A percentile compares a stretch with the other conserved stretches of the same genome.
phyloP scores from a whole-genome alignment of 2,888 invertebrate species.

The Hydropsyche betteni region DNA sequence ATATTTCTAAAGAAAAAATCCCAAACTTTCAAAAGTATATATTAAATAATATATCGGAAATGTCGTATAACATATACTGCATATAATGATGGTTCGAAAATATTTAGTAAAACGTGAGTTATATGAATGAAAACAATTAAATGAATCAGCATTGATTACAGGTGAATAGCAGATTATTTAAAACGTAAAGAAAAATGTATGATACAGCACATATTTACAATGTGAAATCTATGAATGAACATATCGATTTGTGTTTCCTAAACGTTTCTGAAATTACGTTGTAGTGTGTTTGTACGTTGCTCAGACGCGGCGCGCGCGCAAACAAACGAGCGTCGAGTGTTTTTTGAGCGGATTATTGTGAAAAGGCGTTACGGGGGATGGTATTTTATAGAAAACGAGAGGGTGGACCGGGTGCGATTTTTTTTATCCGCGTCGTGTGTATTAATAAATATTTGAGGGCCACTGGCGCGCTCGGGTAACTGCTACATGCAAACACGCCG shows the following conservation, averaged over 20 bases:
- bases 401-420: not conserved
- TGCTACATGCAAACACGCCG: constrained; percentile 49
- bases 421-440: constrained; percentile 8
- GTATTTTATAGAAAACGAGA: not conserved
- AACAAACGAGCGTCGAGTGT: not conserved
- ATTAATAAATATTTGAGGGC: constrained; percentile 31
- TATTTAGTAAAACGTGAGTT: no score
- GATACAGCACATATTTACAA: no score
- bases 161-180: no score
- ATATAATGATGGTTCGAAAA: no score
- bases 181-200: no score
- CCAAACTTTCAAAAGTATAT: no score
- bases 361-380: constrained; percentile 1
- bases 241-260: constrained; percentile 3
- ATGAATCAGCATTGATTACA: no score
- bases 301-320: not conserved
- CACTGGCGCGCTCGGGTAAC: constrained; percentile 31
- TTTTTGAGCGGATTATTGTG: constrained; percentile 13
- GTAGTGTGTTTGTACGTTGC: constrained; percentile 1
- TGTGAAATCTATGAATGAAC: not conserved
- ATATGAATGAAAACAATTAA: no score
- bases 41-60: no score
- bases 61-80: no score
- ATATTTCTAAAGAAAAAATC: no score
- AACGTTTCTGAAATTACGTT: not conserved